phyloP scores from a whole-genome alignment of 2,113 vertebrate species.

The Oreochromis spilurus region DNA sequence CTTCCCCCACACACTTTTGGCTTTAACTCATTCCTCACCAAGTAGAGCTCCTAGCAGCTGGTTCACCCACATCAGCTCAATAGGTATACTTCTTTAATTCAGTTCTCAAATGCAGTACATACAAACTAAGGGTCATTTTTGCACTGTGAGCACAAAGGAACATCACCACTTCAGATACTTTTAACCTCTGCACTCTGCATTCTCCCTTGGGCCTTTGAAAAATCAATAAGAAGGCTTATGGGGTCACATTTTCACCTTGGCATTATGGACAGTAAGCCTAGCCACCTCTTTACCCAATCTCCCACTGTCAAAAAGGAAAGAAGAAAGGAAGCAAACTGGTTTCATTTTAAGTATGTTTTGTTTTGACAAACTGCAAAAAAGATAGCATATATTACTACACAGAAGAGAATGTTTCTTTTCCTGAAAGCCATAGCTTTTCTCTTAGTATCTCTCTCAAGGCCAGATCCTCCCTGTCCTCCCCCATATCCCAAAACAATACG shows the following conservation, averaged over 20 bases:
- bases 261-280: background rate
- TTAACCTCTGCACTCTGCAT: background rate
- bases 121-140: background rate
- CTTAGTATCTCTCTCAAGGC: slow-evolving; percentile 34
- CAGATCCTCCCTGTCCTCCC: slow-evolving; percentile 61
- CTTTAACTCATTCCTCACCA: slow-evolving; percentile 64
- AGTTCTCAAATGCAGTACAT: background rate
- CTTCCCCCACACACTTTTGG: slow-evolving; percentile 50
- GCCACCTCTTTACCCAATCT: background rate
- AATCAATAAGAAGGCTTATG: slow-evolving; percentile 25
- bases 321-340: background rate
- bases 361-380: background rate
- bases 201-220: slow-evolving; percentile 1
- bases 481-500: slow-evolving; percentile 72
- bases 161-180: background rate
- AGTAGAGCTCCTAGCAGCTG: background rate
- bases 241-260: slow-evolving; percentile 44
- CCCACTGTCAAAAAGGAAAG: background rate
- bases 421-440: slow-evolving; percentile 19
- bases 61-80: background rate
- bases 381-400: background rate
- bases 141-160: background rate
- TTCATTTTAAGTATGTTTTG: background rate
- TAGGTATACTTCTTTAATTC: background rate
- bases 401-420: background rate